Conservation (phyloP, 2,113 vertebrate genomes). For the Cricetomys ansorgei region DNA sequence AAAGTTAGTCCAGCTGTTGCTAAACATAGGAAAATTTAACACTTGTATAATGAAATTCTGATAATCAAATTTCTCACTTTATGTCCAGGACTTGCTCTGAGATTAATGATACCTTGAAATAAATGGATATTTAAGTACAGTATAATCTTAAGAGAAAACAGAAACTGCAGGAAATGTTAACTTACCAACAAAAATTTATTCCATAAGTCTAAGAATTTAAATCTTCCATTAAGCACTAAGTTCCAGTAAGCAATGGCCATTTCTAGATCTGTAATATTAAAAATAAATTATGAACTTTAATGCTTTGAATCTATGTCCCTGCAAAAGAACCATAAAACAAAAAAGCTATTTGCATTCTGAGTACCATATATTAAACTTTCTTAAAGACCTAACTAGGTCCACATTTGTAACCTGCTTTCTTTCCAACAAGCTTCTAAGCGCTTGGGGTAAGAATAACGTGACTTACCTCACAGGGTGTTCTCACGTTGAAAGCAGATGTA, state of each 20-base stretch:
- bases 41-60: constrained; percentile 2
- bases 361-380: constrained; percentile 27
- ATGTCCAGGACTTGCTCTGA: constrained; percentile 21
- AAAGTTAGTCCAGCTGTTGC: neutral
- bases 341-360: constrained; percentile 22
- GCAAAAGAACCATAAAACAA: constrained; percentile 39
- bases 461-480: constrained; percentile 24
- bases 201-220: constrained; percentile 96
- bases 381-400: neutral
- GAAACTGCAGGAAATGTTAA: constrained; percentile 78
- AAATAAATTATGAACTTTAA: constrained; percentile 82
- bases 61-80: constrained; percentile 43
- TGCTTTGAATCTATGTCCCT: constrained; percentile 73
- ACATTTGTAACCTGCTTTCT: neutral
- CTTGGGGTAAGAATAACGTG: neutral
- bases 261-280: constrained; percentile 93
- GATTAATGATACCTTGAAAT: constrained; percentile 55
- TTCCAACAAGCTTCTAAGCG: neutral
- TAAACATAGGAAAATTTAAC: constrained; percentile 33
- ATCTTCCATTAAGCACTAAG: constrained; percentile 95
- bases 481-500: neutral
- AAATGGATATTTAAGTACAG: constrained; percentile 62
- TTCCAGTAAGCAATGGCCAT: constrained; percentile 95
- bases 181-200: constrained; percentile 96
- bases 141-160: constrained; percentile 55